Evolutionary conservation across 2,113 vertebrate species (phyloP), one percentile per base, ranked within the genome.

Genomic region (Poeciliopsis retropinna): DNA sequence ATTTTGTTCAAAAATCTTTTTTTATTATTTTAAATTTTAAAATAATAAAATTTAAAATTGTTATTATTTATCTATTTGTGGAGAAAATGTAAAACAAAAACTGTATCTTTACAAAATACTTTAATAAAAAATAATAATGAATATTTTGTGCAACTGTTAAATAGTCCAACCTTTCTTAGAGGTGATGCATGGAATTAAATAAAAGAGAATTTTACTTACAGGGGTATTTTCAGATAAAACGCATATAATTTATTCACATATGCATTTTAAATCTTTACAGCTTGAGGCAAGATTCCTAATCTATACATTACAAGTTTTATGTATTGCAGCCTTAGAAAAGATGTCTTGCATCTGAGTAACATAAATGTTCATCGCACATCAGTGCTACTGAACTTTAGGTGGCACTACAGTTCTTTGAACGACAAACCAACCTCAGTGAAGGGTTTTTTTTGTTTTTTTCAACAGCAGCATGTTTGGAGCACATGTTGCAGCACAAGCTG

Each of bases 341-440:
- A 47, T 57, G 25, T 1, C 22, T 17, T 57, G 25, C 17, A 10
- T 57, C 51, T n/a, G 51, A 57, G 51, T 57, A 25, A 9, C 51
- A 63, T 47, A 47, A 47, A 47, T 22, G 14, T 15, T 6, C 17
- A 19, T 19, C 1, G 17, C 17, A 19, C 19, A 19, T 47, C 17
- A 47, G 44, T 47, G 17, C 44, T 47, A 57, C 51, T n/a, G 25
- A 57, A n/a, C 51, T 10, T 57, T 57, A 57, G 88, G 62, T 84
- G 89, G 88, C 74, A 80, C 84, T 82, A 70, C 70, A 57, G 80
- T 47, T 51, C 63, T 57, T n/a, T 17, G 22, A 57, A 22, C 25
- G 10, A 9, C 51, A 57, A 57, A 57, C 51, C 17, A 25, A 9
- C 17, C 4, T 25, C 9, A 47, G 15, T 70, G 9, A 75, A 77